Base-by-base conservation (phyloP, 2,888 invertebrate genomes). In the Ochropleura leucogaster region DNA sequence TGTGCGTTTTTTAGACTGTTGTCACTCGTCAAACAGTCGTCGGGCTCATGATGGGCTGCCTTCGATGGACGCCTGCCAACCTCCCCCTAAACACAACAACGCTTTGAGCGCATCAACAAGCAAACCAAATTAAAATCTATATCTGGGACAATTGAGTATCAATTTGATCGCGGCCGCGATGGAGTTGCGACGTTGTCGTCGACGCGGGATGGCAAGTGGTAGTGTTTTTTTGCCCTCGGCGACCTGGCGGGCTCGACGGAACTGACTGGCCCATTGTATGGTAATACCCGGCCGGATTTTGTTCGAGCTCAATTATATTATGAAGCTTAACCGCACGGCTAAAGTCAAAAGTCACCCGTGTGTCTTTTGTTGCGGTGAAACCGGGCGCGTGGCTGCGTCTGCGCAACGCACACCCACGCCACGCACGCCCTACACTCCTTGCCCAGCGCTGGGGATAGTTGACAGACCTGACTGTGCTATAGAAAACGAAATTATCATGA, bases 301-400 rank as follows among this genome's bases (percentile, higher is more conserved):
- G 95, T 96, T 95, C 93, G 95, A 90, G 94, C 95, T 94, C 96
- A 96, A 96, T 96, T 96, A 96, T 95, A 96, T 96, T 96, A 96
- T 95, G 96, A 95, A 95, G 96, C 95, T 95, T 93, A 94, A 94
- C 92, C 94, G 93, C 92, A 94, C 92, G 91, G 93, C 93, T 93
- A 94, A 95, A 96, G 96, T 95, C 96, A 96, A 96, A 96, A 95
- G 96, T 96, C 96, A 96, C 93, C 93, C 92, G 92, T 89, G 92
- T 91, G 93, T 93, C 93, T 92, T 90, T 87, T 93, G 93, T 93
- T 90, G 91, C 88, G 89, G 90, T 88, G 89, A 86, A 87, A 87
- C 79, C 74, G 87, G 85, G 87, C 89, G 90, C 90, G 90, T 89
- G 88, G 86, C 80, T 81, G 82, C 83, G 88, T 82, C 82, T 81